Evolutionary conservation across 53 echinoderm and acorn worm genomes (phyloP).

Genomic region (Zoroaster sp.): DNA sequence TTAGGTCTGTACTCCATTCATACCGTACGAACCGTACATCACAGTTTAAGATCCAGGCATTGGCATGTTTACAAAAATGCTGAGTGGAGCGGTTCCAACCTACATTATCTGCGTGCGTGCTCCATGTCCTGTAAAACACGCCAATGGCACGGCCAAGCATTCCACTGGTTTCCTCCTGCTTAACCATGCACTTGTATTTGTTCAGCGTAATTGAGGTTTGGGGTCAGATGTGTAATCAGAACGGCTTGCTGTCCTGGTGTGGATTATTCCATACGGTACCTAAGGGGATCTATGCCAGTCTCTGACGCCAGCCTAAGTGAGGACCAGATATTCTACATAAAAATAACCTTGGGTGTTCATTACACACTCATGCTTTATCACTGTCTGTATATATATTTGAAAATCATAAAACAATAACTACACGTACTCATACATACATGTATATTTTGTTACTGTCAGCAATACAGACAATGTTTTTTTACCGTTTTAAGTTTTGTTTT

Average conservation of each 20-base stretch:
- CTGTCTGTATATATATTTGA: neutral
- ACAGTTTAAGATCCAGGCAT: neutral
- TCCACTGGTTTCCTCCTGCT: neutral
- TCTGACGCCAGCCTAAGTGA: neutral
- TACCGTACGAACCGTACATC: neutral
- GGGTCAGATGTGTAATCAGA: conserved; percentile 52
- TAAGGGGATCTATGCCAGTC: neutral
- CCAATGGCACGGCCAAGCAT: neutral
- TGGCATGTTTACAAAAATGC: neutral
- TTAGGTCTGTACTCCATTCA: no score
- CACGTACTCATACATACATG: no score
- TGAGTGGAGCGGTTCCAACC: neutral
- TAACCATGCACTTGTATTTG: conserved; percentile 38
- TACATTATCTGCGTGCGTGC: neutral
- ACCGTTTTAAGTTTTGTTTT: no score
- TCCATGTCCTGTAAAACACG: neutral
- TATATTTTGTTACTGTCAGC: no score
- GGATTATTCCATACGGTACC: conserved; percentile 3
- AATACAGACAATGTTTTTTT: no score
- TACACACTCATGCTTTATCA: neutral
- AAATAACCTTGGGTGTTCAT: conserved; percentile 5
- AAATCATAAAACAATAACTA: no score
- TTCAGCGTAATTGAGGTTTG: conserved; percentile 26
- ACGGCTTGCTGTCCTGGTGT: neutral
- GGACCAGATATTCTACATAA: neutral